Conservation (phyloP, 2,113 vertebrate genomes). For the Rhinolophus sinicus region DNA sequence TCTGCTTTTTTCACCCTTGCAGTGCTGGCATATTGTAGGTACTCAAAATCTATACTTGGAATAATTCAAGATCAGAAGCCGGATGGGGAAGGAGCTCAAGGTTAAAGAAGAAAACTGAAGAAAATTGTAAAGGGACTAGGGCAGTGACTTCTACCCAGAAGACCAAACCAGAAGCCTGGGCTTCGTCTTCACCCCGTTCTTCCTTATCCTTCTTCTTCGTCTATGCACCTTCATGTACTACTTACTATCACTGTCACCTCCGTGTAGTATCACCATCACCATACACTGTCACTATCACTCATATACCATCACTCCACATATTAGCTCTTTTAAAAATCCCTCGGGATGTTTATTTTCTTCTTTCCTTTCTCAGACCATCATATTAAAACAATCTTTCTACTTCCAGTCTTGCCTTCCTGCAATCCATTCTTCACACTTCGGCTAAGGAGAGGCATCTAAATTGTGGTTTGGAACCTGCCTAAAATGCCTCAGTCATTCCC, state of each 20-base stretch:
- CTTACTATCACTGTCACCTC: no score
- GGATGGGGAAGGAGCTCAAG: background rate
- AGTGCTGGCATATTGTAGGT: background rate
- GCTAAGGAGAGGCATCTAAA: background rate
- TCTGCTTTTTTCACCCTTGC: background rate
- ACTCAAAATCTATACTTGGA: background rate
- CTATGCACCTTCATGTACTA: rapidly evolving
- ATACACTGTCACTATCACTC: background rate
- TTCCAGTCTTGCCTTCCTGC: background rate
- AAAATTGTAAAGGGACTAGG: background rate
- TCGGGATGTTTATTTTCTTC: background rate
- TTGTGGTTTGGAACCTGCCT: background rate
- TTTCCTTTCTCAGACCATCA: background rate
- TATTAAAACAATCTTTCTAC: background rate
- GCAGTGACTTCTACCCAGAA: background rate
- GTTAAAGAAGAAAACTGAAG: background rate
- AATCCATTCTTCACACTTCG: background rate
- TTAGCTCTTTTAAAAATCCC: background rate
- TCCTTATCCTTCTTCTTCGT: background rate
- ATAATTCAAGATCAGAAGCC: background rate
- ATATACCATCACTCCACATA: background rate
- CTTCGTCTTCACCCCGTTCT: background rate
- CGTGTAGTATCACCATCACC: background rate
- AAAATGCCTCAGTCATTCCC: background rate
- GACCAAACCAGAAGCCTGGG: background rate